A percentile compares a stretch with the other conserved stretches of the same genome.
Evolutionary conservation across 1,140 invertebrate species (phyloP).

Genomic region (Antheraea pernyi): DNA sequence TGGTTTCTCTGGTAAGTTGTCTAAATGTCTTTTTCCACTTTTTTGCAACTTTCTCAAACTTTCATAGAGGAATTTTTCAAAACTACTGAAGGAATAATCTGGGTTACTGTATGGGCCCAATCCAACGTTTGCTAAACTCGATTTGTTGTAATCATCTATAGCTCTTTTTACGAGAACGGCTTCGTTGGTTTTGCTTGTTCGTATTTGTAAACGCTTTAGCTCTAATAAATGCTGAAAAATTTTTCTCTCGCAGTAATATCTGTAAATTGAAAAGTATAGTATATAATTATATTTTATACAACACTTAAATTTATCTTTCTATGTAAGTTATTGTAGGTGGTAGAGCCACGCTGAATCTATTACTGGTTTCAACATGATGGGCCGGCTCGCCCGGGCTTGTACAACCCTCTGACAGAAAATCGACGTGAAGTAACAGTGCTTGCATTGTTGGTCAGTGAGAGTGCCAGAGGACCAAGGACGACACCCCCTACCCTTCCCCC

Average conservation of each 20-base stretch:
- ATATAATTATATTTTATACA: not conserved
- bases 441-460: too few species aligned
- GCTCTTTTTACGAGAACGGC: slow-evolving; percentile 92
- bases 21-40: slow-evolving; percentile 82
- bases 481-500: too few species aligned
- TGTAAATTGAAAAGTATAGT: slow-evolving; percentile 57
- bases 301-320: too few species aligned
- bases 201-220: slow-evolving; percentile 94
- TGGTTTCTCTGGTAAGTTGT: slow-evolving; percentile 80
- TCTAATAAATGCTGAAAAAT: slow-evolving; percentile 97
- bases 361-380: too few species aligned
- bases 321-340: too few species aligned
- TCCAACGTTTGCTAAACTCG: slow-evolving; percentile 84
- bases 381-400: too few species aligned
- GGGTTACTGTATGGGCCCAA: slow-evolving; percentile 86
- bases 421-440: too few species aligned
- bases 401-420: too few species aligned
- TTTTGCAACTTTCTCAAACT: slow-evolving; percentile 89
- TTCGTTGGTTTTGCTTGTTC: slow-evolving; percentile 93
- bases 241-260: slow-evolving; percentile 94
- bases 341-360: too few species aligned
- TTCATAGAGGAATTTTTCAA: slow-evolving; percentile 95
- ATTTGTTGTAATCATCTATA: slow-evolving; percentile 89
- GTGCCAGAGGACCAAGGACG: too few species aligned
- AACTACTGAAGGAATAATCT: slow-evolving; percentile 89